Evolutionary conservation across 2,797 vertebrate genomes (phyloP).

Genomic region (Lutjanus argentimaculatus): DNA sequence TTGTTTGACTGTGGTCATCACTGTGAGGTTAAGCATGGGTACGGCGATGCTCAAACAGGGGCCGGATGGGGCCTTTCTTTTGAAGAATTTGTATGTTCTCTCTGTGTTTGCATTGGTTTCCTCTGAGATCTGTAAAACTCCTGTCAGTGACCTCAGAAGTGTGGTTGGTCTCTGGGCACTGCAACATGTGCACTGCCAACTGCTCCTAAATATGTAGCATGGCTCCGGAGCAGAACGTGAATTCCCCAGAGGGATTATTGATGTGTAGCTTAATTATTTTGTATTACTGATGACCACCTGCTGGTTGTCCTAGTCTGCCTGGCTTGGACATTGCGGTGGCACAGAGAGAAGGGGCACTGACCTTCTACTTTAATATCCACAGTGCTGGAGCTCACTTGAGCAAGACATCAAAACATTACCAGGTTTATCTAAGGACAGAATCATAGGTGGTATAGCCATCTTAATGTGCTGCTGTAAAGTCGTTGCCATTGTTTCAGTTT

Average conservation of each 20-base stretch:
- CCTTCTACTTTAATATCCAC: neutral
- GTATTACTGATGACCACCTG: neutral
- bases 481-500: neutral
- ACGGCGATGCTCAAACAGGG: neutral
- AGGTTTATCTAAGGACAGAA: neutral
- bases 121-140: neutral
- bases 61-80: neutral
- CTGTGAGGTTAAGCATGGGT: neutral
- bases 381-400: neutral
- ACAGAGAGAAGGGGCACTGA: neutral
- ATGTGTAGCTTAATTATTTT: conserved; percentile 11
- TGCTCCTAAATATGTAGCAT: conserved; percentile 16
- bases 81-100: neutral
- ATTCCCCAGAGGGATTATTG: conserved; percentile 5
- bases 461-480: conserved; percentile 8
- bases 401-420: neutral
- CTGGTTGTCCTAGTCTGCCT: neutral
- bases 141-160: conserved; percentile 1
- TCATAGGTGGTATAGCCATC: neutral
- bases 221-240: neutral
- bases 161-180: neutral
- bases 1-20: neutral
- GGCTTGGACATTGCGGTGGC: neutral
- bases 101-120: neutral
- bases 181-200: conserved; percentile 8